These are phyloP conservation scores for Neoascia interrupta DNA, from an alignment of 2,888 invertebrate genomes.

Conservation along the genomic window DNA sequence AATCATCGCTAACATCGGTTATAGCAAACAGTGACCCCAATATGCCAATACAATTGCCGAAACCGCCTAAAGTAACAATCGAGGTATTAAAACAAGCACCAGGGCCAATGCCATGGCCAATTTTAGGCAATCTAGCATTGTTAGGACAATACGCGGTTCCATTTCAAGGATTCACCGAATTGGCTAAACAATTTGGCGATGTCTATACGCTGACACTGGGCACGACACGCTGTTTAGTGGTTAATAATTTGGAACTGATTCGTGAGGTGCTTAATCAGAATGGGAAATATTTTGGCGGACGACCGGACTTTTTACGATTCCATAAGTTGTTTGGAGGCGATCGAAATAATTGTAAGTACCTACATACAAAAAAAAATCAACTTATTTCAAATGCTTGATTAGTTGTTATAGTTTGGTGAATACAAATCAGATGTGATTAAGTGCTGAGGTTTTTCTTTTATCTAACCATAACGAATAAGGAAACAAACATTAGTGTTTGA, in stretches of 20 bases:
- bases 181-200: slow-evolving; percentile 86
- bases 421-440: too few species aligned
- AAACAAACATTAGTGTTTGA: too few species aligned
- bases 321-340: slow-evolving; percentile 92
- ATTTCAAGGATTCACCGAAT: slow-evolving; percentile 85
- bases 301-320: slow-evolving; percentile 90
- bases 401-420: too few species aligned
- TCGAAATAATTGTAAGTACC: slow-evolving; percentile 91
- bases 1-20: slow-evolving; percentile 25
- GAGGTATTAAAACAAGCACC: slow-evolving; percentile 80
- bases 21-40: slow-evolving; percentile 35
- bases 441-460: too few species aligned
- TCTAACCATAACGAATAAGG: too few species aligned
- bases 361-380: slow-evolving; percentile 6
- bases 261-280: slow-evolving; percentile 88
- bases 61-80: slow-evolving; percentile 20
- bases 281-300: slow-evolving; percentile 89
- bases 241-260: slow-evolving; percentile 86
- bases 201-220: slow-evolving; percentile 86
- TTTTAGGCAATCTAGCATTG: slow-evolving; percentile 86
- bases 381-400: slow-evolving; percentile 8
- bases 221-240: slow-evolving; percentile 85
- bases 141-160: slow-evolving; percentile 84
- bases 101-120: slow-evolving; percentile 85
- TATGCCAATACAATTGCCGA: slow-evolving; percentile 4